Base-by-base conservation (phyloP, 2,797 vertebrate species). In the Acridotheres tristis region DNA sequence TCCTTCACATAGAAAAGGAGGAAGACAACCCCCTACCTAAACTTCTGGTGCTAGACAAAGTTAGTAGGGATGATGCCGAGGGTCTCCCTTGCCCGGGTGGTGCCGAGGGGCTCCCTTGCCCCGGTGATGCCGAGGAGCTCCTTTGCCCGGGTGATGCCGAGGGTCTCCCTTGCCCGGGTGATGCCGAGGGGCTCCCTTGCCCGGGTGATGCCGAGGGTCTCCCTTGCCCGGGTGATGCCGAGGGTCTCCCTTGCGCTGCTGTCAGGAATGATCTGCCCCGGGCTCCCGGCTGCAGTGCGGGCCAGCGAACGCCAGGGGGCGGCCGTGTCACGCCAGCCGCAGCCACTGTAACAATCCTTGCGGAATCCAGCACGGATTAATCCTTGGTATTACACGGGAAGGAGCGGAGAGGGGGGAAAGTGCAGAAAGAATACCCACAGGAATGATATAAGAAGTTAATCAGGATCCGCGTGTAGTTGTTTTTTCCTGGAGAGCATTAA, bases 311-410 rank as follows among this genome's bases (percentile, higher is more conserved):
- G 85, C 97, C 81, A 97, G 98, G 90, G 97, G 98, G 95, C 18
- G 95, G 19, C 40, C 16, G 91, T 84, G 96, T 72, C 83, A 75
- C 97, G 38, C 22, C 83, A 40, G 34, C 10, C 2, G 0, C 13
- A 2, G 11, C 20, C 4, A 0, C 7, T 4, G 62, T 25, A 8
- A 0, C 1, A 1, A 3, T 5, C 29, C 25, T 0, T 1, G 27
- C 12, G 16, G 0, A 7, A 7, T 0, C 17, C 25, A 0, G 3
- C 0, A 0, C 0, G 25, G 11, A 6, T 1, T 34, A 0, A 1
- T 0, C 8, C 20, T 5, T 1, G 4, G 4, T 0, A 22, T 3
- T 4, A 0, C 29, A 18, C 51, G 1, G 1, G 26, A 19, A 18
- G n/a, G 51, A 54, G 30, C 18, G 8, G 3, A 27, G 53, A 6